These are phyloP conservation scores for Linnaemya tessellans DNA, from an alignment of 2,888 invertebrate species.

Conservation along the genomic window DNA sequence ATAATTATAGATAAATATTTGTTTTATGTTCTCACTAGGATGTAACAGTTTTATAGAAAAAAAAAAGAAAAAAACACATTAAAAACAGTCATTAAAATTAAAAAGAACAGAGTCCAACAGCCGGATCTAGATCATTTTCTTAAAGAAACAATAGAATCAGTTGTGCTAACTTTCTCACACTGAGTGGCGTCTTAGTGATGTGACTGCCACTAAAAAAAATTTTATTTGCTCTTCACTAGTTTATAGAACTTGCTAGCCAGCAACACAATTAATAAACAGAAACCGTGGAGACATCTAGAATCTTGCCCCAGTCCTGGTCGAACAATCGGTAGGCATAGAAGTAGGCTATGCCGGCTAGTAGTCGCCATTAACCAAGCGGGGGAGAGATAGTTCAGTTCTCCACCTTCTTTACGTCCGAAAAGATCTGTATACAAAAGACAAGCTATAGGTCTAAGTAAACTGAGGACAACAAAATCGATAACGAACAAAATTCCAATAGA, in stretches of 20 bases:
- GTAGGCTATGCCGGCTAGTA: too few species aligned
- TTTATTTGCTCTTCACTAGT: background rate
- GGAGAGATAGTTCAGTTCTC: too few species aligned
- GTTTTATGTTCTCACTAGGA: background rate
- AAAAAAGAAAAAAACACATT: background rate
- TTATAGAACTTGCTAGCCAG: background rate
- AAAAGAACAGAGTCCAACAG: background rate
- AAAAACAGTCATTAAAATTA: background rate
- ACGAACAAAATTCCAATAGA: too few species aligned
- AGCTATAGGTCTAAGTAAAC: too few species aligned
- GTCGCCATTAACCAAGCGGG: too few species aligned
- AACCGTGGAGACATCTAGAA: too few species aligned
- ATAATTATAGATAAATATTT: conserved; percentile 52
- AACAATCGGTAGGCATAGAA: too few species aligned
- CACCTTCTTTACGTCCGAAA: too few species aligned
- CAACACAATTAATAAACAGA: too few species aligned
- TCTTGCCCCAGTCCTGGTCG: too few species aligned
- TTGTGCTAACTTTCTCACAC: background rate
- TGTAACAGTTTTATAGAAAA: background rate
- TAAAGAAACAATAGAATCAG: background rate
- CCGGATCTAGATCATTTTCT: conserved; percentile 19
- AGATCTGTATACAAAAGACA: too few species aligned
- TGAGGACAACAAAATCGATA: too few species aligned
- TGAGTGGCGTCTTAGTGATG: background rate
- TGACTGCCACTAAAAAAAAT: background rate